Conservation (phyloP, 1,140 invertebrate genomes). For the Tetramorium alpestre region DNA sequence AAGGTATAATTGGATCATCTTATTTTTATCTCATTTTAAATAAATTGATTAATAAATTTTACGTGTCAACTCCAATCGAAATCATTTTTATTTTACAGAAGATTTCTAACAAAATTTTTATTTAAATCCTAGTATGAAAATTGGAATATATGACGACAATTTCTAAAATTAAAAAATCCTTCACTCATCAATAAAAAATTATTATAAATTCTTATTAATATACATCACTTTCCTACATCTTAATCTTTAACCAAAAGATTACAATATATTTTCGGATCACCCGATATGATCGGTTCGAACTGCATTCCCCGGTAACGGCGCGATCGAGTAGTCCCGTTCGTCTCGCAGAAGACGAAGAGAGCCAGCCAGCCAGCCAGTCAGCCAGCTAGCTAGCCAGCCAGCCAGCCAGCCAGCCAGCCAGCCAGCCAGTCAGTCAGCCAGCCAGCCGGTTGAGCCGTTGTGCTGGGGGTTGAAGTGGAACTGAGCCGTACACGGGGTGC, state of each 20-base stretch:
- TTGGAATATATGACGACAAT: background rate
- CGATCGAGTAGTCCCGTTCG: slow-evolving; percentile 45
- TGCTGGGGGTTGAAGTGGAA: slow-evolving; percentile 76
- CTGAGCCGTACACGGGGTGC: slow-evolving; percentile 77
- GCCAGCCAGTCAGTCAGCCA: slow-evolving; percentile 64
- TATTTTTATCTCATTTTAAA: background rate
- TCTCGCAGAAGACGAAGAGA: slow-evolving; percentile 61
- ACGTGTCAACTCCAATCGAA: background rate
- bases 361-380: slow-evolving; percentile 16
- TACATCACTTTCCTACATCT: background rate
- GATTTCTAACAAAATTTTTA: background rate
- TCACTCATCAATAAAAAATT: background rate
- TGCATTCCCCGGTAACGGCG: slow-evolving; percentile 25
- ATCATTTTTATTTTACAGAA: background rate
- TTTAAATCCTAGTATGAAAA: background rate
- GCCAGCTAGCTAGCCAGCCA: slow-evolving; percentile 47
- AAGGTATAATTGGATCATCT: background rate
- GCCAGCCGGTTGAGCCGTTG: slow-evolving; percentile 74
- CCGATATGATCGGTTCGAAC: slow-evolving; percentile 41
- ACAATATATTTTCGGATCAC: slow-evolving; percentile 9
- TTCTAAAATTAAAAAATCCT: background rate
- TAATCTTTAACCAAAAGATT: background rate
- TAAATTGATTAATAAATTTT: background rate
- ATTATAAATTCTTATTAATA: background rate
- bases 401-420: slow-evolving; percentile 64